Percentiles rank a stretch among this genome's conserved stretches.
Evolutionary conservation across 2,888 invertebrate species (phyloP).

Genomic region (Lithophane ornitopus): DNA sequence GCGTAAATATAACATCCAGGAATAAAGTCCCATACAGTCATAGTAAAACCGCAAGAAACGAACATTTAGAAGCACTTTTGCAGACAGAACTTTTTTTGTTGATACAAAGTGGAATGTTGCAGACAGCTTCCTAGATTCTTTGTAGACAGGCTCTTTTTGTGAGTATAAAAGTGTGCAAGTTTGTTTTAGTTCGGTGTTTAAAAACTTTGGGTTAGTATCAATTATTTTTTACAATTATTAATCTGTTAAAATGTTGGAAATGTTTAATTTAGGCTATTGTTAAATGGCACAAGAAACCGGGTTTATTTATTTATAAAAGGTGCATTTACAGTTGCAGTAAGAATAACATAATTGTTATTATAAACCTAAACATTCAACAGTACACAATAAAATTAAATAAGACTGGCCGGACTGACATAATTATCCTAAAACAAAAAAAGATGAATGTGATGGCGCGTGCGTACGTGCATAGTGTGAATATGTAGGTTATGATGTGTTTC

Average conservation of each 20-base stretch:
- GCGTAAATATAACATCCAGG: neutral
- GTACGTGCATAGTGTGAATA: neutral
- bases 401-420: neutral
- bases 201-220: neutral
- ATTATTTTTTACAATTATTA: no score
- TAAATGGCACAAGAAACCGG: neutral
- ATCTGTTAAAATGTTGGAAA: neutral
- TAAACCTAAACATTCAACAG: neutral
- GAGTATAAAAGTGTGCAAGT: constrained; percentile 15
- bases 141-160: constrained; percentile 29
- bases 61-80: constrained; percentile 37
- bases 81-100: constrained; percentile 49
- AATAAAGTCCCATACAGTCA: constrained; percentile 4
- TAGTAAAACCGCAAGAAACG: constrained; percentile 16
- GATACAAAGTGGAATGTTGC: constrained; percentile 48
- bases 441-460: neutral
- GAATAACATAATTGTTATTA: neutral
- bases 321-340: neutral
- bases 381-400: neutral
- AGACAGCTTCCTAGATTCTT: constrained; percentile 36
- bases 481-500: neutral
- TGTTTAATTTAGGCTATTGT: neutral
- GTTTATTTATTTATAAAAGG: neutral
- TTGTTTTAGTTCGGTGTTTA: constrained; percentile 22
- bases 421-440: neutral